These are phyloP conservation scores for Dynastes hyllus DNA, from an alignment of 2,888 invertebrate species.

Conservation along the genomic window DNA sequence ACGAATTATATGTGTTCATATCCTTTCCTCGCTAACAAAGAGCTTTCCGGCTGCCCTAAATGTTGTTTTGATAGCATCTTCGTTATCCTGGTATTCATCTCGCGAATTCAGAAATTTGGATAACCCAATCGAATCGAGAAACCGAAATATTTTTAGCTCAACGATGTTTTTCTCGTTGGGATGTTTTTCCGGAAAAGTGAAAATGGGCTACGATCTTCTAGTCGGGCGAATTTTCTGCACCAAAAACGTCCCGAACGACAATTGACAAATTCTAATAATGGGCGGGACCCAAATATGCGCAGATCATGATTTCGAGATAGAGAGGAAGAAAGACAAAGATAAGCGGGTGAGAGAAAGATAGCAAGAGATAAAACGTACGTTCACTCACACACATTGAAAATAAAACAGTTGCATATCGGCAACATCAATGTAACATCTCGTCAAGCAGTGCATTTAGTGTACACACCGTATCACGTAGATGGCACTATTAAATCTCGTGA, in stretches of 20 bases:
- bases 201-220: conserved; percentile 37
- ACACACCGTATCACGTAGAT: conserved; percentile 23
- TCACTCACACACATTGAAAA: conserved; percentile 44
- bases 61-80: neutral
- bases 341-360: neutral
- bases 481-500: conserved; percentile 43
- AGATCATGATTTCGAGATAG: conserved; percentile 37
- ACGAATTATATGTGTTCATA: no score
- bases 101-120: conserved; percentile 2
- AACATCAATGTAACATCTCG: conserved; percentile 47
- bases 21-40: no score
- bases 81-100: neutral
- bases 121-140: neutral
- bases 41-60: neutral
- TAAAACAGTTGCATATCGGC: conserved; percentile 48
- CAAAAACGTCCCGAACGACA: conserved; percentile 17
- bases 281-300: conserved; percentile 45
- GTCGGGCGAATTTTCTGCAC: conserved; percentile 33
- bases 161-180: conserved; percentile 12
- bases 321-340: conserved; percentile 3
- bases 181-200: conserved; percentile 35
- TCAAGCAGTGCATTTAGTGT: conserved; percentile 46
- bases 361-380: conserved; percentile 6
- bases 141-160: neutral
- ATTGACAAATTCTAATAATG: conserved; percentile 48